Percentiles rank a stretch among this genome's conserved stretches.
These are phyloP conservation scores for Peromyscus leucopus DNA, from an alignment of 2,113 vertebrate species.

Conservation along the genomic window DNA sequence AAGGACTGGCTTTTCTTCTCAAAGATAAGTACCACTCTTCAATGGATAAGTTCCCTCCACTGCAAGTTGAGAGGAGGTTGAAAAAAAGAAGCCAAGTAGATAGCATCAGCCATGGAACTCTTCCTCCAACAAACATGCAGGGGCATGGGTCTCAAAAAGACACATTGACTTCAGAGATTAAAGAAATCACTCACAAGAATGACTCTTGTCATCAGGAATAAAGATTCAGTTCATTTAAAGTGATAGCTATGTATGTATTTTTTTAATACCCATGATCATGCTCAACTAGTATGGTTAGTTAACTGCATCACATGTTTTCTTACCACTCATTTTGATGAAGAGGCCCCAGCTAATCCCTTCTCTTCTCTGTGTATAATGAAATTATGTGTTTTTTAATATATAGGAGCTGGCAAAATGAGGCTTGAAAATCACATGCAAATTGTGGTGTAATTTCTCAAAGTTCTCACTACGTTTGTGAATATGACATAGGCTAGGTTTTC, in stretches of 20 bases:
- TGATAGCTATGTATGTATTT: neutral
- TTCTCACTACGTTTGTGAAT: neutral
- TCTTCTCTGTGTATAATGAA: neutral
- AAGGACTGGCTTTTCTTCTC: neutral
- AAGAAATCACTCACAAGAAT: neutral
- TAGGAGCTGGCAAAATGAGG: neutral
- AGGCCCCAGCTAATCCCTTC: neutral
- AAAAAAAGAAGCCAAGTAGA: neutral
- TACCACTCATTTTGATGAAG: neutral
- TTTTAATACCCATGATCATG: neutral
- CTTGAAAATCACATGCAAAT: neutral
- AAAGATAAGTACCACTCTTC: neutral
- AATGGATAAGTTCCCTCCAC: neutral
- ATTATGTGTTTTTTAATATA: neutral
- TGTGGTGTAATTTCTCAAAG: neutral
- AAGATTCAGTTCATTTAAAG: neutral
- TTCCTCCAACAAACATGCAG: neutral
- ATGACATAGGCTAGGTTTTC: neutral
- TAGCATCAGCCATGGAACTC: neutral
- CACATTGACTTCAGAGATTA: neutral
- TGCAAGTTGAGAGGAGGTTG: neutral
- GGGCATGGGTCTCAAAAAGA: neutral
- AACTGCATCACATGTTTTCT: neutral
- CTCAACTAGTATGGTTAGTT: neutral
- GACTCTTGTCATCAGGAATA: neutral